phyloP scores from a whole-genome alignment of 30 jellyfish, hydroid and myxozoan genomes.

The Aurelia aurita region DNA sequence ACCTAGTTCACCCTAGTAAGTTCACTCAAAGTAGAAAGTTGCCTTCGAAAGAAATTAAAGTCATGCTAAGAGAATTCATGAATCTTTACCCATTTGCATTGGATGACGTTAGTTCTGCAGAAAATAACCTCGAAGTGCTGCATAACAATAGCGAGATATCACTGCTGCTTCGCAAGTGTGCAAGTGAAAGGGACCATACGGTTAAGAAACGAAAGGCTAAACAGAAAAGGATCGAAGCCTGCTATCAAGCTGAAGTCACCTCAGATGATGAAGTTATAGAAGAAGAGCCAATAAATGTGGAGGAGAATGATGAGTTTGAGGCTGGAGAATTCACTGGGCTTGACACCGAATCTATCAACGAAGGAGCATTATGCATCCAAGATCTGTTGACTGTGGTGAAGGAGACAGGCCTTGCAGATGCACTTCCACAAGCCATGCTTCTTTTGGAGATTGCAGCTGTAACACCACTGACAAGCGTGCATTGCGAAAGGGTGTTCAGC shows the following conservation, averaged over 20 bases:
- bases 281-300: neutral
- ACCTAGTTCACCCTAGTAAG: neutral
- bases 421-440: too few species aligned
- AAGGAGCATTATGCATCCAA: constrained; percentile 2
- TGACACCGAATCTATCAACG: neutral
- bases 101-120: neutral
- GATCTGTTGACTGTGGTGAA: constrained; percentile 3
- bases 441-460: too few species aligned
- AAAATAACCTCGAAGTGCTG: neutral
- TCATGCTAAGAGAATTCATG: neutral
- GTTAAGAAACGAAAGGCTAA: neutral
- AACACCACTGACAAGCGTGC: too few species aligned
- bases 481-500: too few species aligned
- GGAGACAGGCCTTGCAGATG: too few species aligned
- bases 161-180: neutral
- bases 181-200: neutral
- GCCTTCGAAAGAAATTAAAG: neutral
- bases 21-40: neutral
- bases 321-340: constrained; percentile 4
- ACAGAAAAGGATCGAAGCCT: neutral
- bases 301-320: constrained; percentile 3
- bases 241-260: constrained; percentile 6
- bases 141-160: neutral
- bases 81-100: constrained; percentile 28
- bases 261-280: neutral